Base-by-base conservation (phyloP, 2,797 vertebrate species). In the Paguma larvata region DNA sequence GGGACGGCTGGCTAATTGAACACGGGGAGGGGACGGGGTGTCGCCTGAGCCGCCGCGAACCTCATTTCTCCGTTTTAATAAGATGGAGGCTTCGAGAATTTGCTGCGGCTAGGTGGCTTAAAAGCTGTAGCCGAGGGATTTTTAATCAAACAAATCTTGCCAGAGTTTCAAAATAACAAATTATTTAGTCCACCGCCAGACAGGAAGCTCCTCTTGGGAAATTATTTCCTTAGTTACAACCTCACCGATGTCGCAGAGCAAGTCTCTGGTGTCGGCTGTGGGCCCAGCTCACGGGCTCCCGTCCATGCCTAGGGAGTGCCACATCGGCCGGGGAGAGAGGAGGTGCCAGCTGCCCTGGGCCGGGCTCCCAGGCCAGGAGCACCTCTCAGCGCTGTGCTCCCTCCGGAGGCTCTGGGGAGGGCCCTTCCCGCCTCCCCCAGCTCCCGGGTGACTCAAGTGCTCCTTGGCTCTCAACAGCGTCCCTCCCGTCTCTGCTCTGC, bases 91-190 rank as follows among this genome's bases (percentile, higher is more conserved):
- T 90, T 82, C 89, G 0, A 38, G 82, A 11, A 65, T 44, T 1
- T 83, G 95, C 98, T 94, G 94, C 53, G 32, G 87, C 85, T 4
- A 85, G 70, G 79, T 70, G 73, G 72, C 93, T 78, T 23, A 44
- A 75, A 84, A 96, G 19, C 59, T 0, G 2, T 34, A 48, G 80
- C 67, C 0, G 0, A 56, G 90, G 90, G 72, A 73, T 73, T 48
- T 94, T 92, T 78, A 56, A 80, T 95, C 97, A 67, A 77, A 59
- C 80, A 65, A 51, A 89, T 80, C 97, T 94, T 90, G 80, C 67
- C 62, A 62, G 56, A 68, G 83, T 87, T 89, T 89, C 97, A 68
- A 94, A 96, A 72, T 73, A 93, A 89, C 93, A 94, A 90, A 97
- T 92, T 68, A 82, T 65, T 97, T 25, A 14, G 41, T 72, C 0